Evolutionary conservation across 2,888 invertebrate species (phyloP).

Genomic region (Molorchus minor): DNA sequence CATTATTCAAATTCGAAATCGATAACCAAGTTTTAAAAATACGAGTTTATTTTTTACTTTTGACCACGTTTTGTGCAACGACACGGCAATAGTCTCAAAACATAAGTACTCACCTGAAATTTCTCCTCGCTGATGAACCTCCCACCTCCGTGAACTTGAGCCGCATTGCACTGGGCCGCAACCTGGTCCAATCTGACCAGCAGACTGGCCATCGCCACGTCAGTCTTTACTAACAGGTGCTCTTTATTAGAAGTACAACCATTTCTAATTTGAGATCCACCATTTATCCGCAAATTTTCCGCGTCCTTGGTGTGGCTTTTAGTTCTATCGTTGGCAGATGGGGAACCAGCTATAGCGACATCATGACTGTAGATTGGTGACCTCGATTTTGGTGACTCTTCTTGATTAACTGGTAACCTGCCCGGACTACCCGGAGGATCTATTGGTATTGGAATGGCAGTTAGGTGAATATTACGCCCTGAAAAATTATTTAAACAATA

Average conservation of each 20-base stretch:
- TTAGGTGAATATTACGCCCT: slow-evolving; percentile 47
- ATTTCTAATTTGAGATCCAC: slow-evolving; percentile 38
- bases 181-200: slow-evolving; percentile 75
- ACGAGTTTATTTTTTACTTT: too few species aligned
- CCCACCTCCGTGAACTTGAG: slow-evolving; percentile 80
- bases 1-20: too few species aligned
- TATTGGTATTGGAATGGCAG: slow-evolving; percentile 47
- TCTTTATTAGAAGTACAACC: slow-evolving; percentile 62
- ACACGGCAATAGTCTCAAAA: too few species aligned
- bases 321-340: slow-evolving; percentile 20
- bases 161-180: slow-evolving; percentile 75
- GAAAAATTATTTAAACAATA: slow-evolving; percentile 16
- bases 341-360: slow-evolving; percentile 9
- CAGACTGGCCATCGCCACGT: slow-evolving; percentile 74
- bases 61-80: too few species aligned
- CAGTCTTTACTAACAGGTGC: slow-evolving; percentile 73
- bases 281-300: slow-evolving; percentile 12
- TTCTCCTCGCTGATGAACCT: slow-evolving; percentile 79
- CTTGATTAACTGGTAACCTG: slow-evolving; percentile 5
- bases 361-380: slow-evolving; percentile 24
- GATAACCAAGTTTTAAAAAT: too few species aligned
- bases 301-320: slow-evolving; percentile 10
- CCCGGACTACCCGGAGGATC: slow-evolving; percentile 44
- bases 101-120: slow-evolving; percentile 70
- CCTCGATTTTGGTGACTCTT: slow-evolving; percentile 14